Evolutionary conservation across 2,797 vertebrate species (phyloP).

Genomic region (Dendrocincla fuliginosa): DNA sequence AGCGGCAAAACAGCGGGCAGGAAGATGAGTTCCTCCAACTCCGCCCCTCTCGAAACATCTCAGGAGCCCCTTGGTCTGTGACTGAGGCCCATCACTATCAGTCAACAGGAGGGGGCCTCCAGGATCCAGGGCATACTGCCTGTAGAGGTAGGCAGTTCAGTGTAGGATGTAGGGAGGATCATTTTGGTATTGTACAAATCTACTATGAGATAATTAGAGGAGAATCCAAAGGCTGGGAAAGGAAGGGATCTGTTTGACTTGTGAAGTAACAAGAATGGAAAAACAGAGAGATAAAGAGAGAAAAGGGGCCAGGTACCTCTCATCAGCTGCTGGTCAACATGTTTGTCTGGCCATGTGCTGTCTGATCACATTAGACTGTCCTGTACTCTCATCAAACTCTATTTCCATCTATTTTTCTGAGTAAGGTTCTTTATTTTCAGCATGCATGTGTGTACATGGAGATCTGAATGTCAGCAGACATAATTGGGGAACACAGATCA

Average conservation of each 20-base stretch:
- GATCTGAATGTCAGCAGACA: background rate
- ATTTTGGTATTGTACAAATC: background rate
- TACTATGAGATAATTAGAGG: background rate
- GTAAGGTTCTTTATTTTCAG: background rate
- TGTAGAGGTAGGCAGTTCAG: fast-evolving
- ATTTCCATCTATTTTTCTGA: background rate
- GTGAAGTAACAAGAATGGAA: background rate
- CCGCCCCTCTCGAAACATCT: fast-evolving
- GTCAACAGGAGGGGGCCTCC: fast-evolving
- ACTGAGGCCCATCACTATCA: background rate
- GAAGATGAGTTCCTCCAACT: fast-evolving
- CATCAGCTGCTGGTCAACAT: background rate
- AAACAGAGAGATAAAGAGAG: background rate
- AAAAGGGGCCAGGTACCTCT: background rate
- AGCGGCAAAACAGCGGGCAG: background rate
- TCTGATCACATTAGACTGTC: background rate
- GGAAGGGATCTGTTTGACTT: background rate
- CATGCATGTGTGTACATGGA: fast-evolving
- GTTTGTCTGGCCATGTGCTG: fast-evolving
- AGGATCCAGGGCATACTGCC: background rate
- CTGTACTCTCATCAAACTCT: background rate
- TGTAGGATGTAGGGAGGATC: fast-evolving
- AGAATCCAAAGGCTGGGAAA: background rate
- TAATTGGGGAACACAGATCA: background rate
- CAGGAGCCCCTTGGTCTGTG: background rate